phyloP scores from a whole-genome alignment of 1,140 invertebrate species.

The Asbolus verrucosus region DNA sequence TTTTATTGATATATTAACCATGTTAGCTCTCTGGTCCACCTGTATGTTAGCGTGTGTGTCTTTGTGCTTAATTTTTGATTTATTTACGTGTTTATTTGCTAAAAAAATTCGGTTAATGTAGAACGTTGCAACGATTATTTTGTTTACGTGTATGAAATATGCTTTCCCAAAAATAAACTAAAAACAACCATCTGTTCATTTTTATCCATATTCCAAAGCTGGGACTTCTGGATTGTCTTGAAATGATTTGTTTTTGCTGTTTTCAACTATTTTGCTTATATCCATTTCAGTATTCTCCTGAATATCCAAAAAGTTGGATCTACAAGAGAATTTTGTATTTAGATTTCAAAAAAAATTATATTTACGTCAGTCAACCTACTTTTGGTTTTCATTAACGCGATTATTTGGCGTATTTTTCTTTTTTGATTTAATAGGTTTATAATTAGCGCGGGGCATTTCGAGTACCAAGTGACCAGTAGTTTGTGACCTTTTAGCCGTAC shows the following conservation, averaged over 20 bases:
- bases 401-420: conserved; percentile 25
- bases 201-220: conserved; percentile 60
- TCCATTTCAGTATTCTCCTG: conserved; percentile 54
- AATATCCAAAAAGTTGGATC: conserved; percentile 58
- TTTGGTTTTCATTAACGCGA: not conserved
- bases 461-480: conserved; percentile 59
- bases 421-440: conserved; percentile 44
- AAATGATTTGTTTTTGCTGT: conserved; percentile 43
- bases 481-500: conserved; percentile 82
- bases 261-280: conserved; percentile 61
- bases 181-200: conserved; percentile 19
- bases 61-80: conserved; percentile 31
- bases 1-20: too few species aligned
- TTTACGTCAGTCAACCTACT: not conserved
- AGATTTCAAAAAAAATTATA: not conserved
- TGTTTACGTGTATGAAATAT: conserved; percentile 31
- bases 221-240: conserved; percentile 58
- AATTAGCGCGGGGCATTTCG: conserved; percentile 54
- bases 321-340: too few species aligned
- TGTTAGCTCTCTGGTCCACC: conserved; percentile 20
- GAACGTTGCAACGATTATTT: conserved; percentile 32
- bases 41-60: conserved; percentile 40
- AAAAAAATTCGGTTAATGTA: conserved; percentile 32
- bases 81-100: conserved; percentile 37
- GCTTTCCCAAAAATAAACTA: conserved; percentile 33